Evolutionary conservation across 2,113 vertebrate species (phyloP).

Genomic region (Antechinus flavipes): DNA sequence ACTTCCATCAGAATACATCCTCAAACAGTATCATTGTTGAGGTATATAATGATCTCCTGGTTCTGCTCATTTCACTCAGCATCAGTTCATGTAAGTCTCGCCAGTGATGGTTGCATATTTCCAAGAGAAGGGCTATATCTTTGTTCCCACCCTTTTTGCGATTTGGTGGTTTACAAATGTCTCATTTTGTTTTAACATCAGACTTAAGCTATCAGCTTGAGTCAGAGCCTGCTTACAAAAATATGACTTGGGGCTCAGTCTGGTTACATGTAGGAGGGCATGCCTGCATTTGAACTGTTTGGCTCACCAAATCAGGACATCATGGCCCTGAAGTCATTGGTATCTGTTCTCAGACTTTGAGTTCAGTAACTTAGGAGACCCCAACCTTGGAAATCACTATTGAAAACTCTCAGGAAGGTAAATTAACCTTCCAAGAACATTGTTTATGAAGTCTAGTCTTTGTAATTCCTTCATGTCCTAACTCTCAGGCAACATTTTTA

Average conservation of each 20-base stretch:
- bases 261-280: background rate
- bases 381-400: background rate
- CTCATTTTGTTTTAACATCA: background rate
- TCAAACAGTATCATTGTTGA: no score
- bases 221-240: background rate
- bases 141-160: background rate
- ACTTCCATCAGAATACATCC: no score
- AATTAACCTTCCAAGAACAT: background rate
- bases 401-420: background rate
- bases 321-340: no score
- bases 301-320: background rate
- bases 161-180: background rate
- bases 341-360: background rate
- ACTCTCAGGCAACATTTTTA: background rate
- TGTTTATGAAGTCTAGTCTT: background rate
- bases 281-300: background rate
- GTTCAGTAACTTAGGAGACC: background rate
- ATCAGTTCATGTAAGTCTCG: no score
- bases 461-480: background rate
- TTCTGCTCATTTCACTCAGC: no score
- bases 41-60: no score
- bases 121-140: background rate
- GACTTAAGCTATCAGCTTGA: background rate
- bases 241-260: background rate
- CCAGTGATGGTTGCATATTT: background rate